Percentiles rank a stretch among this genome's conserved stretches.
Evolutionary conservation across 1,140 invertebrate genomes (phyloP).

Genomic region (Euura saliciscinereae): DNA sequence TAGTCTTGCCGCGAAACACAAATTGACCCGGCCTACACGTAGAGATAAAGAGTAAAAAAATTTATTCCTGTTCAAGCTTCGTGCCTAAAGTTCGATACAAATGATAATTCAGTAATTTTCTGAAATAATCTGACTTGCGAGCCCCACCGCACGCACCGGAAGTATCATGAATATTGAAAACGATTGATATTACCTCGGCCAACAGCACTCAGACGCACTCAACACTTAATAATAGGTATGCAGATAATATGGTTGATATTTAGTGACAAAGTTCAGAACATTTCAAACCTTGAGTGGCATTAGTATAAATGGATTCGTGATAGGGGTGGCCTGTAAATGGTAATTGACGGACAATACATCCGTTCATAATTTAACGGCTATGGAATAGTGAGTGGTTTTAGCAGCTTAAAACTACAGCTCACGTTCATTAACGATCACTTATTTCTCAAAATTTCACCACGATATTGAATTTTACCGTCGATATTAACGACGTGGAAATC

Average conservation of each 20-base stretch:
- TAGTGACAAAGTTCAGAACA: background rate
- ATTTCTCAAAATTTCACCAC: background rate
- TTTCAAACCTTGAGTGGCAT: constrained; percentile 1
- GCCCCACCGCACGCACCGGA: background rate
- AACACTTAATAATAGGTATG: constrained; percentile 1
- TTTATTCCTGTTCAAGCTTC: too few relatives aligned
- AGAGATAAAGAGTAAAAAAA: too few relatives aligned
- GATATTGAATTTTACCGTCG: background rate
- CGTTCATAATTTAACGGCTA: constrained; percentile 1
- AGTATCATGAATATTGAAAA: background rate
- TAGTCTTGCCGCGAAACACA: constrained; percentile 22
- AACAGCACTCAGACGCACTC: background rate
- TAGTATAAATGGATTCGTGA: background rate
- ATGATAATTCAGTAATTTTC: too few relatives aligned
- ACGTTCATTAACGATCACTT: background rate
- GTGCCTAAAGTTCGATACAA: too few relatives aligned
- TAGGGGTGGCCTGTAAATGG: background rate
- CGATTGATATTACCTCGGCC: background rate
- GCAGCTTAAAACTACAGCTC: background rate
- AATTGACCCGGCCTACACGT: too few relatives aligned
- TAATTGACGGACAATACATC: constrained; percentile 4
- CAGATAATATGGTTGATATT: background rate
- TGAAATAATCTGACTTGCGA: too few relatives aligned
- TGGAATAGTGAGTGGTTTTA: background rate
- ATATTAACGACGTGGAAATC: too few relatives aligned